Percentiles rank a stretch among this genome's conserved stretches.
Conservation (phyloP, 2,113 vertebrate genomes). For the Cygnus atratus region DNA sequence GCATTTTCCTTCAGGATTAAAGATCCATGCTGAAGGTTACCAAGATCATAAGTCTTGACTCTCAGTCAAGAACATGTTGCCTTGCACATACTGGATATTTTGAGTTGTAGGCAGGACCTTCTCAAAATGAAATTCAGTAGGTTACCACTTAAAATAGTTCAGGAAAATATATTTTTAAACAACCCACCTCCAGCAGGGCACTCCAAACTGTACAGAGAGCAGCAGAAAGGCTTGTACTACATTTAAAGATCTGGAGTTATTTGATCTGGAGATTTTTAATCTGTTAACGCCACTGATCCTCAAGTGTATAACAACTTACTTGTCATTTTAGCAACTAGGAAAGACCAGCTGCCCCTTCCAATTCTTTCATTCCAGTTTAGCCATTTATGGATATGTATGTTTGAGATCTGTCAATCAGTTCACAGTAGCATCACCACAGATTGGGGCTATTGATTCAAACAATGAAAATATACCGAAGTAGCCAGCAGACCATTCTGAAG, state of each 20-base stretch:
- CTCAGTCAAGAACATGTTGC: not conserved
- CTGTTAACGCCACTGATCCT: not conserved
- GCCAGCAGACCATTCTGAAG: not conserved
- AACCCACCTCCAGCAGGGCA: not conserved
- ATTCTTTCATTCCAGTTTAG: not conserved
- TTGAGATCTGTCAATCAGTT: not conserved
- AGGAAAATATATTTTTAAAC: not conserved
- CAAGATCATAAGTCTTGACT: not conserved
- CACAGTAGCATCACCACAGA: not conserved
- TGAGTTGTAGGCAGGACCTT: not conserved
- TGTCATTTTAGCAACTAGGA: not conserved
- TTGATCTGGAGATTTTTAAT: not conserved
- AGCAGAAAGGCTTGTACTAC: not conserved
- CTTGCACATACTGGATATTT: not conserved
- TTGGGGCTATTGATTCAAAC: not conserved
- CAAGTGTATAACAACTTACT: not conserved
- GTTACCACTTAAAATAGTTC: not conserved
- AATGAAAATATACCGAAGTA: not conserved
- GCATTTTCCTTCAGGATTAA: not conserved
- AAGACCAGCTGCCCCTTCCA: not conserved
- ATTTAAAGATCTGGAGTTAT: not conserved
- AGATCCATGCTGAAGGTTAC: not conserved
- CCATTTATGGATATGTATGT: not conserved
- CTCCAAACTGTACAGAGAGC: not conserved
- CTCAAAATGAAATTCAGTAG: not conserved